Evolutionary conservation across 2,113 vertebrate genomes (phyloP).

Genomic region (Naja naja): DNA sequence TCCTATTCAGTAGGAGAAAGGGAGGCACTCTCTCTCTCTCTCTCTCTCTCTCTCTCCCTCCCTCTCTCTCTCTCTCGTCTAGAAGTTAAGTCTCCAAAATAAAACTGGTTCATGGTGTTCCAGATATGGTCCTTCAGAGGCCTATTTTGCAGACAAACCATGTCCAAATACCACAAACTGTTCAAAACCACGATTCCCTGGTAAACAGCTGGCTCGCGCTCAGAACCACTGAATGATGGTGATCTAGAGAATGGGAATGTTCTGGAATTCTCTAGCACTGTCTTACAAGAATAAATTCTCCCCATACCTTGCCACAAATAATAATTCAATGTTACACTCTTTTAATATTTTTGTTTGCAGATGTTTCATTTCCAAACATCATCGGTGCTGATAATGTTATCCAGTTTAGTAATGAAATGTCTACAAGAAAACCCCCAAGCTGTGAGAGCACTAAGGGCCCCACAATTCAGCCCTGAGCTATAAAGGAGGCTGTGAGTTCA

Average conservation of each 20-base stretch:
- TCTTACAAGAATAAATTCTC: neutral
- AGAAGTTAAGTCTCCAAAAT: neutral
- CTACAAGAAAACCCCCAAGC: too few species aligned
- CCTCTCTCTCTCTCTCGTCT: too few species aligned
- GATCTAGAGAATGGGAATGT: neutral
- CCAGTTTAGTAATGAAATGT: too few species aligned
- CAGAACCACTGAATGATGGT: neutral
- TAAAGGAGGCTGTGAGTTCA: too few species aligned
- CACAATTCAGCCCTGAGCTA: too few species aligned
- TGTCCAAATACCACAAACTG: neutral
- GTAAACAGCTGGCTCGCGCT: too few species aligned
- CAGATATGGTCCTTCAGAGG: neutral
- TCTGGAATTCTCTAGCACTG: neutral
- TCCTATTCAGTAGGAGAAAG: neutral
- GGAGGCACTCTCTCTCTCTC: too few species aligned
- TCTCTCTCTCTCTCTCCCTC: too few species aligned
- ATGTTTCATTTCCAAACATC: too few species aligned
- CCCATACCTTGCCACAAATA: neutral
- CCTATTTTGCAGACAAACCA: neutral
- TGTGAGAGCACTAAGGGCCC: too few species aligned
- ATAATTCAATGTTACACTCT: neutral
- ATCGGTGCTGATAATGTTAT: too few species aligned
- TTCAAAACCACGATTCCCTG: neutral
- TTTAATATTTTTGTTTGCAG: too few species aligned
- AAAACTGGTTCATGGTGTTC: neutral